Evolutionary conservation across 2,888 invertebrate genomes (phyloP).

Genomic region (Pachliopta kotzebuea): DNA sequence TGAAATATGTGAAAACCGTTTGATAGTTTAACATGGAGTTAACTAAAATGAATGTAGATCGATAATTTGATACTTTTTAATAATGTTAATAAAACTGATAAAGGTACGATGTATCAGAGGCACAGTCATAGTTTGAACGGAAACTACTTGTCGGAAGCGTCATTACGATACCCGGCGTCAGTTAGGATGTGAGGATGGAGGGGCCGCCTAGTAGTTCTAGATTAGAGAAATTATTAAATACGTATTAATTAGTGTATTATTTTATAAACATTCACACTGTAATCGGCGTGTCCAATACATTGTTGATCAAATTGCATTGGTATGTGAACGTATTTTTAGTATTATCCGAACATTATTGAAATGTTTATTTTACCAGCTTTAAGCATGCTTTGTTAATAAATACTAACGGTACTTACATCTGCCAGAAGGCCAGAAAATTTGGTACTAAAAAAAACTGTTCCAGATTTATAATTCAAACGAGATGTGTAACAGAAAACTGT

Average conservation of each 20-base stretch:
- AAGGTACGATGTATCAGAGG: not conserved
- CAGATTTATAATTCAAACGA: too few species aligned
- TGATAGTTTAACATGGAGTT: too few species aligned
- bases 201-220: constrained; percentile 75
- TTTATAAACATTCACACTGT: constrained; percentile 36
- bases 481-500: not conserved
- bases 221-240: constrained; percentile 42
- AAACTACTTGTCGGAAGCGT: not conserved
- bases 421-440: too few species aligned
- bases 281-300: not conserved
- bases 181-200: constrained; percentile 52
- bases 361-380: too few species aligned
- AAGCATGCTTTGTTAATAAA: too few species aligned
- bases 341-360: not conserved
- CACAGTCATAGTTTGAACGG: not conserved
- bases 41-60: too few species aligned
- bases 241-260: constrained; percentile 35
- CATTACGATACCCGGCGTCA: not conserved
- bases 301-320: not conserved
- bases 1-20: too few species aligned
- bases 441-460: too few species aligned
- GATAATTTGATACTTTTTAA: too few species aligned
- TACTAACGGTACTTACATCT: too few species aligned
- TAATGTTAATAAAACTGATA: too few species aligned
- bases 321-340: not conserved